Evolutionary conservation across 2,797 vertebrate species (phyloP).

Genomic region (Pelobates cultripes): DNA sequence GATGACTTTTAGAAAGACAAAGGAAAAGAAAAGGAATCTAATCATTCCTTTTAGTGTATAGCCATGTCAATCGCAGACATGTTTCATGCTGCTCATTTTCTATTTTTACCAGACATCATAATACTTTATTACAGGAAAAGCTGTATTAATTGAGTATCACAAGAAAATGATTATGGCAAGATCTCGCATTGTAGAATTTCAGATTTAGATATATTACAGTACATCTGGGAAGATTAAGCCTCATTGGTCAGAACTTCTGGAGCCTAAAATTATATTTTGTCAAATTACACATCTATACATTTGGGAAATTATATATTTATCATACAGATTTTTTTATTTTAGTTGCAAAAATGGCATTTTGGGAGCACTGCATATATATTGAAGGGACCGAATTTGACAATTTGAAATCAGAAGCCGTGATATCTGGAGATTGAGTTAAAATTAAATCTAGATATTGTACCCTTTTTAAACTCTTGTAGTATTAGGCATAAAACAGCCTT

Average conservation of each 20-base stretch:
- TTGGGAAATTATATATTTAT: constrained; percentile 1
- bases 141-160: constrained; percentile 5
- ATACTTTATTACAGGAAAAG: neutral
- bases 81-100: neutral
- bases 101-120: constrained; percentile 5
- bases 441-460: too few relatives aligned
- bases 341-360: too few relatives aligned
- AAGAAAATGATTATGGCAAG: neutral
- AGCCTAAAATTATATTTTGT: constrained; percentile 15
- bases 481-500: too few relatives aligned
- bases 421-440: too few relatives aligned
- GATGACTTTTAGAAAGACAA: neutral
- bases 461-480: too few relatives aligned
- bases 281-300: neutral
- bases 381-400: too few relatives aligned
- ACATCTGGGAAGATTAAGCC: constrained; percentile 4
- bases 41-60: neutral
- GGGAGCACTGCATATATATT: too few relatives aligned
- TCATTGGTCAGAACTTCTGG: constrained; percentile 4
- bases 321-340: too few relatives aligned
- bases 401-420: too few relatives aligned
- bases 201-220: constrained; percentile 10
- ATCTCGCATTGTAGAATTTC: neutral
- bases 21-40: neutral
- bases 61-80: neutral